Conservation (phyloP, 2,113 vertebrate genomes). For the Psophia crepitans region DNA sequence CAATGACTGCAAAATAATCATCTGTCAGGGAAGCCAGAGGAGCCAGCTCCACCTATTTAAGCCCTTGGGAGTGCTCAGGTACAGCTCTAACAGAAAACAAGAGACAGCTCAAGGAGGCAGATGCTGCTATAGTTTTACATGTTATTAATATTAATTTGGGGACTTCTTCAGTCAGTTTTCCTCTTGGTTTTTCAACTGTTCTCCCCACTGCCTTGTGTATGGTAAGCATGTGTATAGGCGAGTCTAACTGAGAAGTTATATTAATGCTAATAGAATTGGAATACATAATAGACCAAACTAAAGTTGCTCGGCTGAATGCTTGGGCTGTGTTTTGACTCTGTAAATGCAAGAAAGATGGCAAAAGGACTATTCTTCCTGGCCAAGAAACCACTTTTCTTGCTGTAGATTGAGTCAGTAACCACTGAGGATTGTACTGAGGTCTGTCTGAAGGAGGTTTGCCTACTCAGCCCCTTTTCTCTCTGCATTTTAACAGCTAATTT, state of each 20-base stretch:
- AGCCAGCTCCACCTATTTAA: background rate
- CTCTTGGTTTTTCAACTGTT: background rate
- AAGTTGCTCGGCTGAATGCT: background rate
- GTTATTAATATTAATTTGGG: background rate
- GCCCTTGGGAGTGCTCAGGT: background rate
- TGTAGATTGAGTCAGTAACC: background rate
- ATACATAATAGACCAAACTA: background rate
- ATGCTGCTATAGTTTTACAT: background rate
- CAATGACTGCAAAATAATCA: background rate
- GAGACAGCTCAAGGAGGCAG: background rate
- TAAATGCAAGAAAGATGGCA: background rate
- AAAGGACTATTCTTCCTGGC: background rate
- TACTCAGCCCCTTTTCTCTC: background rate
- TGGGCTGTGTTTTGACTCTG: background rate
- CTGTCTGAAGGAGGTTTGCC: background rate
- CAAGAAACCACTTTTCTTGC: background rate
- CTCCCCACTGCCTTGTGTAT: background rate
- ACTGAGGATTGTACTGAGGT: background rate
- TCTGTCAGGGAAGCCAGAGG: background rate
- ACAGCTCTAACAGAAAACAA: background rate
- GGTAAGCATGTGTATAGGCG: background rate
- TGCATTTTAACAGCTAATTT: background rate
- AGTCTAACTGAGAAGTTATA: background rate
- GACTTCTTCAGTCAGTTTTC: background rate
- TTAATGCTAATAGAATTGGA: background rate